Evolutionary conservation across 2,888 invertebrate species (phyloP).

Genomic region (Capitulum mitella): DNA sequence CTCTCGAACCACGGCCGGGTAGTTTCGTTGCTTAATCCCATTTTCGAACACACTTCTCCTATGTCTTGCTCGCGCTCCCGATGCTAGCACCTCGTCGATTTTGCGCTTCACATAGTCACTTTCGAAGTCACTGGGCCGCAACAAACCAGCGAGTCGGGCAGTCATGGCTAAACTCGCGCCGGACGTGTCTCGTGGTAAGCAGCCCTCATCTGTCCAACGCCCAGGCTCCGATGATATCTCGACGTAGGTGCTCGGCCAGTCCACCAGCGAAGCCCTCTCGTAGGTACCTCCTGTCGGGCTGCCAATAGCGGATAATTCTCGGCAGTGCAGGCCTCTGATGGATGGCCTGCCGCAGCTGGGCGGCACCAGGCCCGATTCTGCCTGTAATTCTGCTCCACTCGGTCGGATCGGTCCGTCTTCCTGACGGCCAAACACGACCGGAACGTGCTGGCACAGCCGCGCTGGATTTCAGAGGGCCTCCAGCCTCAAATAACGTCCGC

Average conservation of each 20-base stretch:
- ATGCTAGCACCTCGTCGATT: not conserved
- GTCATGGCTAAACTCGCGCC: not conserved
- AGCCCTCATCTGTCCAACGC: not conserved
- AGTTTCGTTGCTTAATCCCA: conserved; percentile 9
- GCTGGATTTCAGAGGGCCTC: no score
- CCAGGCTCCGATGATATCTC: not conserved
- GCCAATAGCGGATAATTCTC: no score
- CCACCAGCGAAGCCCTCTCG: not conserved
- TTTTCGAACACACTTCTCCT: not conserved
- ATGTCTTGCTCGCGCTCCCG: not conserved
- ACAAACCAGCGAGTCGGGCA: not conserved
- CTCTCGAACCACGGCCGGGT: not conserved
- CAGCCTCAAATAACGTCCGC: no score
- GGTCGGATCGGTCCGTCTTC: no score
- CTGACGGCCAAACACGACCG: no score
- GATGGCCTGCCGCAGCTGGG: no score
- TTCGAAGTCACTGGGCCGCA: not conserved
- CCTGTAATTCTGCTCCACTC: no score
- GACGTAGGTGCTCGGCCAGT: not conserved
- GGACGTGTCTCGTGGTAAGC: not conserved
- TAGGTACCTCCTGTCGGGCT: not conserved
- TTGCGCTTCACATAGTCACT: conserved; percentile 8
- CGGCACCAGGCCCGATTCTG: no score
- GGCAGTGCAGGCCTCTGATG: no score
- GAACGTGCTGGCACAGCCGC: no score